These are phyloP conservation scores for Lathronympha strigana DNA, from an alignment of 2,888 invertebrate species.

Conservation along the genomic window DNA sequence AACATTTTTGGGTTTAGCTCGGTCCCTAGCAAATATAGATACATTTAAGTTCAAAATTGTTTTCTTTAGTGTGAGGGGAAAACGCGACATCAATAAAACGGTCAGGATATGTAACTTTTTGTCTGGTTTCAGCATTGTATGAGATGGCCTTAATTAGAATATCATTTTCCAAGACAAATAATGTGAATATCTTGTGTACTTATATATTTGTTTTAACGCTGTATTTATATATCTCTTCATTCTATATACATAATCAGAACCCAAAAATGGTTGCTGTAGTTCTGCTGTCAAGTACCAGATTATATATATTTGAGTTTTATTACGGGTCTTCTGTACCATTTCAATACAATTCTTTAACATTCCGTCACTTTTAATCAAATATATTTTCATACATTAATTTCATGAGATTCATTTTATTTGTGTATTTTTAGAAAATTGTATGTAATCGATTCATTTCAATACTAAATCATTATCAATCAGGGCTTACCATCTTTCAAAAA, in stretches of 20 bases:
- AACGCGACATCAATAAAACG: no score
- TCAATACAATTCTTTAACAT: constrained; percentile 37
- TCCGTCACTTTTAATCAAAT: constrained; percentile 36
- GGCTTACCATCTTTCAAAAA: constrained; percentile 7
- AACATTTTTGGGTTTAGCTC: no score
- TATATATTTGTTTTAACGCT: no score
- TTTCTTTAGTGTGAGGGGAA: no score
- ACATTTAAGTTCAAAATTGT: no score
- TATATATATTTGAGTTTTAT: not conserved
- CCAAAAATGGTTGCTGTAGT: not conserved
- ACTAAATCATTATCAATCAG: not conserved
- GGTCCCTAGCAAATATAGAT: no score
- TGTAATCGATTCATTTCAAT: not conserved
- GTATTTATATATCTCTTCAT: not conserved
- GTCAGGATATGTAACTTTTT: no score
- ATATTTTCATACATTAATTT: constrained; percentile 39
- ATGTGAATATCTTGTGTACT: no score
- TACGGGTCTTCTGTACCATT: constrained; percentile 7
- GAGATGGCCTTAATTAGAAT: no score
- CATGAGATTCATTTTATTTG: not conserved
- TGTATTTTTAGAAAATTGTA: not conserved
- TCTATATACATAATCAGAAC: not conserved
- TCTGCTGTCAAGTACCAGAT: not conserved
- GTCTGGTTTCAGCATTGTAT: no score
- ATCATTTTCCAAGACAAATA: no score